Percentiles rank a stretch among this genome's conserved stretches.
Conservation (phyloP, 2,113 vertebrate genomes). For the Leptosomus discolor region DNA sequence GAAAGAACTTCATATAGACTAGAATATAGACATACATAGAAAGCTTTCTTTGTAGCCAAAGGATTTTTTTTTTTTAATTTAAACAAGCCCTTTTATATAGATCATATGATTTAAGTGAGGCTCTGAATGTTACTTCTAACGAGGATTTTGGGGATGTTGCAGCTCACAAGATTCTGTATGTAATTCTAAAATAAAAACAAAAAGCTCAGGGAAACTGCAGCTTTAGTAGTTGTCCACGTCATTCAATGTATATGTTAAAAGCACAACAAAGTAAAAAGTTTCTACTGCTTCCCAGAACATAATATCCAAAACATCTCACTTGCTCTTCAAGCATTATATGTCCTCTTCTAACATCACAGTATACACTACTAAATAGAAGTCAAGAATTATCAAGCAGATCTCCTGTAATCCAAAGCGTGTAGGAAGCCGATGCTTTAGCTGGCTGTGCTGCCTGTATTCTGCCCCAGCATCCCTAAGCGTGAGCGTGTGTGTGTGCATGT, state of each 20-base stretch:
- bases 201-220: neutral
- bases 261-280: neutral
- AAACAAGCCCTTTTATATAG: neutral
- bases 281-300: neutral
- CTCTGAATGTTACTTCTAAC: neutral
- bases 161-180: neutral
- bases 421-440: neutral
- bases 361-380: neutral
- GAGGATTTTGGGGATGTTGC: neutral
- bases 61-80: neutral
- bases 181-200: neutral
- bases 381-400: neutral
- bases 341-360: neutral
- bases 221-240: neutral
- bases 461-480: neutral
- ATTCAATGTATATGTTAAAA: neutral
- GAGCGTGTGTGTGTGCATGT: accelerated
- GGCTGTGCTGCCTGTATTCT: neutral
- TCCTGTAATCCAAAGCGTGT: neutral
- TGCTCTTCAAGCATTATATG: neutral
- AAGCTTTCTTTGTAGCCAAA: neutral
- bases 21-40: neutral
- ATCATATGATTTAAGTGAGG: neutral
- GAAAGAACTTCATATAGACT: neutral
- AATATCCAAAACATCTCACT: neutral